Evolutionary conservation across 2,797 vertebrate species (phyloP).

Genomic region (Anguilla marmorata): DNA sequence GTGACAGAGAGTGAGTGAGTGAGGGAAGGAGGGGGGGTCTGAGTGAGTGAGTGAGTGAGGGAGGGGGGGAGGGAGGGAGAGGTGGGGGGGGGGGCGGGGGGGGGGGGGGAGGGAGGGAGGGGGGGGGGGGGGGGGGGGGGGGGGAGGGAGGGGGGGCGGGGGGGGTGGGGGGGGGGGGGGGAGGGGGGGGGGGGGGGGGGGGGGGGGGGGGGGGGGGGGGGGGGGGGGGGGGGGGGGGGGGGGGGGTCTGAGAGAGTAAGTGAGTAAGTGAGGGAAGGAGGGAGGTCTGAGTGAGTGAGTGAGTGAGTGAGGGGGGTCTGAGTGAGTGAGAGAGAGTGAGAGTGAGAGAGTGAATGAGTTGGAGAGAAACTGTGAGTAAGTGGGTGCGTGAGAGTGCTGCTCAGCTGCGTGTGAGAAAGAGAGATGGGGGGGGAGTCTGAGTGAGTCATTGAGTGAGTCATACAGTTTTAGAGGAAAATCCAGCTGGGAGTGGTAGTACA

Average conservation of each 20-base stretch:
- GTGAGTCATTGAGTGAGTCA: too few relatives aligned
- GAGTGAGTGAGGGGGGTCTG: background rate
- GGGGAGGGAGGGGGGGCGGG: fast-evolving
- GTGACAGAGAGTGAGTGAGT: too few relatives aligned
- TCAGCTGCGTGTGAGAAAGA: too few relatives aligned
- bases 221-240: fast-evolving
- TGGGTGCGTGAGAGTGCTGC: too few relatives aligned
- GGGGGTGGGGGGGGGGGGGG: fast-evolving
- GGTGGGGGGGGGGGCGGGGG: background rate
- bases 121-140: too few relatives aligned
- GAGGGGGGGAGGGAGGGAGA: background rate
- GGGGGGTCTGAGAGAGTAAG: too few relatives aligned
- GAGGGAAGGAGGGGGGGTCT: background rate
- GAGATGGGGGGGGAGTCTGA: too few relatives aligned
- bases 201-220: fast-evolving
- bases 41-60: background rate
- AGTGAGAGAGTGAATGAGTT: conserved; percentile 37
- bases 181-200: too few relatives aligned
- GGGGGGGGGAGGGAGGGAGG: too few relatives aligned
- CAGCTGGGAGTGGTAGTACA: background rate
- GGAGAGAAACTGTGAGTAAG: too few relatives aligned
- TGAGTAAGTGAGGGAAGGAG: background rate
- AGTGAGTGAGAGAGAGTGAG: background rate
- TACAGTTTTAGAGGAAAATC: too few relatives aligned
- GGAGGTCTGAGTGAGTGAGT: background rate